Percentiles rank a stretch among this genome's conserved stretches.
Evolutionary conservation across 2,113 vertebrate genomes (phyloP).

Genomic region (Pycnonotus jocosus): DNA sequence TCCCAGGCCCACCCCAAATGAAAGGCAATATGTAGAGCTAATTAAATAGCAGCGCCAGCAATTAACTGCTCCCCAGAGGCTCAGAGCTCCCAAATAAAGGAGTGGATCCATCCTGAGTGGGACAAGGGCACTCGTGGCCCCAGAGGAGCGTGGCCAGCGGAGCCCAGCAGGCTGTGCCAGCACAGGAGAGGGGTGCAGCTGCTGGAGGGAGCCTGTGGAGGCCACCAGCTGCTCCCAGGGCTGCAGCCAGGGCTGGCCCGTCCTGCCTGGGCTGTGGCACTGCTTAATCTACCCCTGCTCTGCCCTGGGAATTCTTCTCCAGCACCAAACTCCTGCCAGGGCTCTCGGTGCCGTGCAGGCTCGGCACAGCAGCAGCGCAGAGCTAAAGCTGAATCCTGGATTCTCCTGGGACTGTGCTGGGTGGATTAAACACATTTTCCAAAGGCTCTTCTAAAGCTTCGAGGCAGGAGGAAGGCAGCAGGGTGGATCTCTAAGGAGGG

Average conservation of each 20-base stretch:
- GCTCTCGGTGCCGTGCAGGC: background rate
- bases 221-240: background rate
- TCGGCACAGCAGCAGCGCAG: background rate
- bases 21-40: background rate
- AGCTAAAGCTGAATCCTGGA: background rate
- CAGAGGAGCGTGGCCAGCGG: rapidly evolving
- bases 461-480: background rate
- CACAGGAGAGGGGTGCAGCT: background rate
- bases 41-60: background rate
- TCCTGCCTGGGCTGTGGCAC: background rate
- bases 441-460: background rate
- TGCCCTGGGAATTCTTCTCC: rapidly evolving
- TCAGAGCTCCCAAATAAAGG: background rate
- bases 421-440: background rate
- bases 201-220: background rate
- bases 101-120: rapidly evolving
- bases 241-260: background rate
- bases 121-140: rapidly evolving
- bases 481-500: background rate
- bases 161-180: background rate
- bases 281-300: rapidly evolving
- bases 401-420: background rate
- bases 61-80: conserved; percentile 3
- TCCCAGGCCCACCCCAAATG: background rate
- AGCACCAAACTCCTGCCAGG: background rate